Evolutionary conservation across 2,113 vertebrate genomes (phyloP).

Genomic region (Tretioscincus oriximinensis): DNA sequence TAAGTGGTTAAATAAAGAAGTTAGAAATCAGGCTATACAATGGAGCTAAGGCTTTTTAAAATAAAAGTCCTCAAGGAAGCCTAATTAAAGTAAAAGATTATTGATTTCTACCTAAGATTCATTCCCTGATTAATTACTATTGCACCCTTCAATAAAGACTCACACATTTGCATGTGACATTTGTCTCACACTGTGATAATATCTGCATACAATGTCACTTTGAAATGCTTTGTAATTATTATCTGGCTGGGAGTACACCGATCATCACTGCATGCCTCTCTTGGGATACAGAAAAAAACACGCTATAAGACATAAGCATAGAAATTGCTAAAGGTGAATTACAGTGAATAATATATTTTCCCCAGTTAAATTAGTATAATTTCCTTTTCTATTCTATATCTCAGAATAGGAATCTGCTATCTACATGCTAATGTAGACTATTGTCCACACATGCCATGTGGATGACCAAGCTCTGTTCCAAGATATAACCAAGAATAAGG

Average conservation of each 20-base stretch:
- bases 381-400: too few relatives aligned
- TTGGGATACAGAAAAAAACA: not conserved
- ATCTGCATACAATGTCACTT: not conserved
- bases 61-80: not conserved
- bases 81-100: constrained; percentile 28
- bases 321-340: not conserved
- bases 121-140: not conserved
- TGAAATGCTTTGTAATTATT: not conserved
- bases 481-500: too few relatives aligned
- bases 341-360: not conserved
- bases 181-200: too few relatives aligned
- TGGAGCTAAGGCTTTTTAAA: not conserved
- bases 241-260: not conserved
- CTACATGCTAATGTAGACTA: too few relatives aligned
- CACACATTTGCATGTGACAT: too few relatives aligned
- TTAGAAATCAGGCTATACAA: not conserved
- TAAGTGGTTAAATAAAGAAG: too few relatives aligned
- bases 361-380: too few relatives aligned
- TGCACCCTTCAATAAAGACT: not conserved
- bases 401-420: too few relatives aligned
- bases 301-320: not conserved
- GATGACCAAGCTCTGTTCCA: too few relatives aligned
- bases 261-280: not conserved
- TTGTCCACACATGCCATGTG: too few relatives aligned
- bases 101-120: constrained; percentile 39